Base-by-base conservation (phyloP, 1,140 invertebrate genomes). In the Drosophila orena region DNA sequence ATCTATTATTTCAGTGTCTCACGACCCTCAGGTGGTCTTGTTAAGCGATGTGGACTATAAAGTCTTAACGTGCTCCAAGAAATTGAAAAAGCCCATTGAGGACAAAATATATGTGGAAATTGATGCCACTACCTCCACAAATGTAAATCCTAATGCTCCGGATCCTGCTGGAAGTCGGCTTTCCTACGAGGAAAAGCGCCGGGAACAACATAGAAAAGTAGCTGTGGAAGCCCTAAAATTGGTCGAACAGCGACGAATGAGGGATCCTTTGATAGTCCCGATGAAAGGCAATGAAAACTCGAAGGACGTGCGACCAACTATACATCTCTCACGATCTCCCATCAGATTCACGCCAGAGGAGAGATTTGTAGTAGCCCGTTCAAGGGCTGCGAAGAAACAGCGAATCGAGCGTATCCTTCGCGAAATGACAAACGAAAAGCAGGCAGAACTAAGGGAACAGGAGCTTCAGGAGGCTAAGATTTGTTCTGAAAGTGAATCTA, bases 191-290 rank as follows among this genome's bases (percentile, higher is more conserved):
- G 79, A 71, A 2, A 88, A 80, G 42, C 72, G 73, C 1, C 84
- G 68, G 0, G 68, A 77, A 4, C 61, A 80, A 1, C 84, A 80
- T 4, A 62, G 84, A 10, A 74, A 78, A 22, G 69, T 90, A 8
- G 84, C 84, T 0, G 6, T 89, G 42, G 79, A 89, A 34, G 84
- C 84, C 0, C 8, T 89, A 0, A 89, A 84, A 10, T 50, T 89
- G 2, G 61, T 46, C 4, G 79, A 89, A 34, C 79, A 89, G 22
- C 70, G 84, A 4, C 84, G 84, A 44, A 24, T 64, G 64, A 73
- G 84, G 3, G 69, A 49, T 0, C 15, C 53, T 1, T 1, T 47
- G 0, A 12, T 71, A 1, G 12, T 10, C 0, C 5, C 30, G 1
- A 8, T 0, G 4, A 20, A 38, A 17, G 27, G 4, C 20, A 2